Evolutionary conservation across 2,797 vertebrate genomes (phyloP).

Genomic region (Labroides dimidiatus): DNA sequence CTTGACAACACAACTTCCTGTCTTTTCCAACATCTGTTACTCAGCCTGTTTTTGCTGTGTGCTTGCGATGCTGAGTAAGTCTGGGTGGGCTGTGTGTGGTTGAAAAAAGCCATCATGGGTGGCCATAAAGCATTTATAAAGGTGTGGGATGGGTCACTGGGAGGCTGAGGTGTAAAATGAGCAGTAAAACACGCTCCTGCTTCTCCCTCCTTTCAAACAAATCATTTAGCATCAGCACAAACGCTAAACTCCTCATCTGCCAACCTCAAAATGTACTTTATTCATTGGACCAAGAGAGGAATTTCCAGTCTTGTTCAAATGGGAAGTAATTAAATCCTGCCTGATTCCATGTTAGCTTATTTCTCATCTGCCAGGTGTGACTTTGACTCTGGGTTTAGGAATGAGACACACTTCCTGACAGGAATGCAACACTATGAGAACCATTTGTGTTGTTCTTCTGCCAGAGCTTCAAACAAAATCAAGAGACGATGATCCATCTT

Average conservation of each 20-base stretch:
- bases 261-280: not conserved
- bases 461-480: conserved; percentile 13
- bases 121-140: conserved; percentile 63
- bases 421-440: not conserved
- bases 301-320: not conserved
- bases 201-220: conserved; percentile 5
- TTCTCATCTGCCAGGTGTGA: conserved; percentile 3
- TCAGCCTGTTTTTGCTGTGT: conserved; percentile 22
- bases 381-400: not conserved
- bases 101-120: conserved; percentile 30
- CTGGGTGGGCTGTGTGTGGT: conserved; percentile 19
- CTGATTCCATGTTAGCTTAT: not conserved
- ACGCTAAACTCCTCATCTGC: not conserved
- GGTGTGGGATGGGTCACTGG: conserved; percentile 53
- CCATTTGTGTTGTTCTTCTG: not conserved
- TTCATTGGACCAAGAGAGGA: not conserved
- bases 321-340: conserved; percentile 15
- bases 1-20: conserved; percentile 43
- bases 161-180: conserved; percentile 29
- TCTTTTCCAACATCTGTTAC: conserved; percentile 36
- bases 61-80: conserved; percentile 15
- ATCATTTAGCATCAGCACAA: not conserved
- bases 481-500: conserved; percentile 6
- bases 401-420: conserved; percentile 7
- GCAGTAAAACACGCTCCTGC: conserved; percentile 21